Evolutionary conservation across 2,888 invertebrate genomes (phyloP).

Genomic region (Hydrotaea cyrtoneurina): DNA sequence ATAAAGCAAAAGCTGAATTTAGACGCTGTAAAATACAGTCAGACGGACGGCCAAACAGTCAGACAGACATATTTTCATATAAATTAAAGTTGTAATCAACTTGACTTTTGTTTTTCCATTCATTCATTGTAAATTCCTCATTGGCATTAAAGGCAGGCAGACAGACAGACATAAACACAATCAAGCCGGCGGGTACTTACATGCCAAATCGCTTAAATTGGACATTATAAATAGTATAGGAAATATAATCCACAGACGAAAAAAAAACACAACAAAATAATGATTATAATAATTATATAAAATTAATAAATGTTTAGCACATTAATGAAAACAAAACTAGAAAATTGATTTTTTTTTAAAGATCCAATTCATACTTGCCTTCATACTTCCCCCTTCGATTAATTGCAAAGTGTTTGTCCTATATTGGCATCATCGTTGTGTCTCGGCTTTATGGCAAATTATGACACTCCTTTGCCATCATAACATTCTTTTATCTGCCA

Average conservation of each 20-base stretch:
- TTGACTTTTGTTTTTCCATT: conserved; percentile 45
- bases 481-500: neutral
- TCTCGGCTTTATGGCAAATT: neutral
- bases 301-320: conserved; percentile 62
- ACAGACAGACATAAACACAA: neutral
- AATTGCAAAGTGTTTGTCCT: neutral
- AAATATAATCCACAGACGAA: neutral
- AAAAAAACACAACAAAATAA: no score
- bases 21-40: neutral
- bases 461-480: neutral
- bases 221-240: neutral
- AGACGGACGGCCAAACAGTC: neutral
- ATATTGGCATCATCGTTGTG: neutral
- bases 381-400: neutral
- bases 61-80: conserved; percentile 12
- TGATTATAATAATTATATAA: conserved; percentile 63
- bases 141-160: neutral
- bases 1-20: conserved; percentile 68
- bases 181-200: neutral
- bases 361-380: conserved; percentile 29
- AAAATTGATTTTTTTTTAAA: conserved; percentile 35
- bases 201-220: conserved; percentile 16
- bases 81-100: conserved; percentile 36
- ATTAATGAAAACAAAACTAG: conserved; percentile 46
- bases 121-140: conserved; percentile 40